A percentile compares a stretch with the other conserved stretches of the same genome.
phyloP scores from a whole-genome alignment of 35 echinoderm and acorn worm species.

The Diadema setosum region DNA sequence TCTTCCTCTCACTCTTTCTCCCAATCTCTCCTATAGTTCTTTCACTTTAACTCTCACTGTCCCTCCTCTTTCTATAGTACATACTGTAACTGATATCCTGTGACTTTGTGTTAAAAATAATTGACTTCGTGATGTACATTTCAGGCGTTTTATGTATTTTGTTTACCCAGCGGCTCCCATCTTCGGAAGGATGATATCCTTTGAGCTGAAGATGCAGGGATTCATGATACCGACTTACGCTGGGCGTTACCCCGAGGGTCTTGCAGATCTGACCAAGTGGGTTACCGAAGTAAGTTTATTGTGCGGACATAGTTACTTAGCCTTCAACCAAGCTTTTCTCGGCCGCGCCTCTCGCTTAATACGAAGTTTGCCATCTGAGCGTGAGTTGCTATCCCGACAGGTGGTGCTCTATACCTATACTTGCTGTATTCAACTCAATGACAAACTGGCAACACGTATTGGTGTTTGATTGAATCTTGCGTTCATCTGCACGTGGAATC shows the following conservation, averaged over 20 bases:
- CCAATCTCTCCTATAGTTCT: no score
- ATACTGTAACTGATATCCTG: no score
- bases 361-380: no score
- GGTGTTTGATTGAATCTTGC: no score
- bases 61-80: no score
- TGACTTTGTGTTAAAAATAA: no score
- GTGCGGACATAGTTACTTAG: not conserved
- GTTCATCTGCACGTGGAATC: no score
- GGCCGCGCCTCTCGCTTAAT: not conserved
- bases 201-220: conserved; percentile 26
- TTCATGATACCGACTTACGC: not conserved
- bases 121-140: not conserved
- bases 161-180: not conserved
- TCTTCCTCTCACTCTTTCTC: no score
- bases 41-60: no score
- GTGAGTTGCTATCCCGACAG: no score
- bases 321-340: not conserved
- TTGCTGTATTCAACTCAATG: not conserved
- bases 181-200: not conserved
- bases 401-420: no score
- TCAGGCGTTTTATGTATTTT: not conserved
- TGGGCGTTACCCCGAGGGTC: not conserved
- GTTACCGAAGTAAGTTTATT: conserved; percentile 3
- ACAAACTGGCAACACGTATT: not conserved
- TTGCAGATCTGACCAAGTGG: not conserved